A percentile compares a stretch with the other conserved stretches of the same genome.
Conservation (phyloP, 2,113 vertebrate species). For the Jacana jacana region DNA sequence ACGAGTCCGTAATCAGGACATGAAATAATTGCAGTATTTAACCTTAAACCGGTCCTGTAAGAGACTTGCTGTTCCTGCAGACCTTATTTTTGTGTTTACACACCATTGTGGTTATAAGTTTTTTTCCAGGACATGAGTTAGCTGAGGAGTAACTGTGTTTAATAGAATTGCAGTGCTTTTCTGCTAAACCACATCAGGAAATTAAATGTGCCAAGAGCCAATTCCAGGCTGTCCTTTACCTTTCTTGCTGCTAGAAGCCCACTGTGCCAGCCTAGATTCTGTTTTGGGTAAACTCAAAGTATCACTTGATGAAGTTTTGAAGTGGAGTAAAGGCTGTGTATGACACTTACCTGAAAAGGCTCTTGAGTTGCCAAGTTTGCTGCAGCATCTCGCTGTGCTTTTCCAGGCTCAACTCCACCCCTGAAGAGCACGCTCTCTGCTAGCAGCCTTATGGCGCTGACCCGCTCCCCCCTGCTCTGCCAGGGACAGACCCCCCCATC, state of each 20-base stretch:
- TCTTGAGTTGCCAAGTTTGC: neutral
- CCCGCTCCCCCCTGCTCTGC: conserved; percentile 89
- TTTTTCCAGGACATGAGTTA: neutral
- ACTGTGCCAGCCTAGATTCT: neutral
- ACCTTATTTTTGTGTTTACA: neutral
- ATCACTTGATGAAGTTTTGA: neutral
- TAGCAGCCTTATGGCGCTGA: conserved; percentile 88
- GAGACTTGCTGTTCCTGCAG: neutral
- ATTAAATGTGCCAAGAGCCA: neutral
- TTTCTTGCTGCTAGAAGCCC: neutral
- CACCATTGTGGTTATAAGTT: neutral
- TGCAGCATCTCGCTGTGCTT: neutral
- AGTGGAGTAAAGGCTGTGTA: neutral
- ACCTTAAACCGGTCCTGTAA: neutral
- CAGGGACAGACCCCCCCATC: conserved; percentile 62
- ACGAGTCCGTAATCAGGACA: neutral
- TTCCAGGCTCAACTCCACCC: conserved; percentile 76
- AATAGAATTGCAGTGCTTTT: neutral
- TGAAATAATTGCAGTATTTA: neutral
- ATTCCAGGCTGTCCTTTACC: neutral
- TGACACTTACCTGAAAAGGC: neutral
- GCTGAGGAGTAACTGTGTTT: neutral
- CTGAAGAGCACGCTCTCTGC: conserved; percentile 75
- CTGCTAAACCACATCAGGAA: neutral
- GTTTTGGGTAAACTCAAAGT: neutral